Evolutionary conservation across 1,140 invertebrate genomes (phyloP), one percentile per base, ranked within the genome.

Genomic region (Aricia agestis): DNA sequence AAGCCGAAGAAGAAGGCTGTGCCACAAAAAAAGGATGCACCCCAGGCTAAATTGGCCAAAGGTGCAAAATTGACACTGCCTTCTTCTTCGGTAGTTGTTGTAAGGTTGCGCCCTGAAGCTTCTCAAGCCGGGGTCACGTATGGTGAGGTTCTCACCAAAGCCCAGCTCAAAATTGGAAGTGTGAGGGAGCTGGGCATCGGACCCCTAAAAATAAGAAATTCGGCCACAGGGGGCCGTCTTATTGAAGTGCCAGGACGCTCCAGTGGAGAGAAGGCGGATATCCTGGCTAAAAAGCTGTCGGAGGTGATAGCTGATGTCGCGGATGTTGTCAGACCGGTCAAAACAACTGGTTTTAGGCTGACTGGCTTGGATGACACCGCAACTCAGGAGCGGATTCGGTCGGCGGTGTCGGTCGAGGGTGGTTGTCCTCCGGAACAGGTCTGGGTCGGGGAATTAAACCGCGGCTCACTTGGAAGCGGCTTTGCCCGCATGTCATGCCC

Each of bases 311-410:
- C 59, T 11, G 59, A 63, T 63, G 19, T 63, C 7, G 59, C 59
- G 59, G 59, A 63, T 6, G 19, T 63, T 19, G 10, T 11, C 5
- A 63, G 17, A 11, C 59, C 59, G 10, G 66, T 67, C 1, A 67
- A 67, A 9, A 17, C 13, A 18, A 36, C 66, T 4, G 32, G 41
- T 6, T 19, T 67, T 9, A 32, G n/a, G 32, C 9, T 67, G 5
- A 45, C 66, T 10, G 32, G 66, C 32, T 36, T 67, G 13, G 42
- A 67, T 19, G 66, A 67, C n/a, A 45, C 66, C 3, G 18, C 36
- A 36, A 67, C 66, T 10, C 6, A 31, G 32, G 66, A 67, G 6
- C 15, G 36, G 5, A 17, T 67, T 6, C 25, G 10, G 7, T 15
- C 11, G 9, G 66, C 66, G 15, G 66, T 67, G 4, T 13, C 66